Base-by-base conservation (phyloP, 2,113 vertebrate genomes). In the Oenanthe oenanthe region DNA sequence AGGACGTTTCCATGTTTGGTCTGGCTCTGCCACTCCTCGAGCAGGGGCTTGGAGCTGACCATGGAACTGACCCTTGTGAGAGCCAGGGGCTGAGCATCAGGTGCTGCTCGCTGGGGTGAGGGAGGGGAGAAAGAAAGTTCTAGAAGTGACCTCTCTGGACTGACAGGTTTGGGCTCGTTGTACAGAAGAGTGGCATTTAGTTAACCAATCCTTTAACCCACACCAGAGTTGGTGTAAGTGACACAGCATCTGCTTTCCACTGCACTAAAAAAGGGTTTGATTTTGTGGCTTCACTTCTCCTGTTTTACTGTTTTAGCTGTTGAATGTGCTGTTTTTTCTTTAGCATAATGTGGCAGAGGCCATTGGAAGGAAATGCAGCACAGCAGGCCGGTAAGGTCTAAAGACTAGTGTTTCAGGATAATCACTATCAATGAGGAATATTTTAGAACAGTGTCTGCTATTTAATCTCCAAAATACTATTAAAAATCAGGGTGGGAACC, bases 21-120 rank as follows among this genome's bases (percentile, higher is more conserved):
- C 21, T 0, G 0, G 51, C 31, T 72, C 36, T 50, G 45, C 43
- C 43, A 19, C 8, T 14, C 24, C 62, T 11, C 0, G 1, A 63
- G 74, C 66, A 42, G 42, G 81, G 48, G 22, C 40, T 28, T 12
- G 26, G 34, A 34, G 43, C 34, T 51, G 71, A 12, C 14, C 48
- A 15, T 4, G 2, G 40, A 10, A 3, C 3, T 3, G 61, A 15
- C 29, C 38, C 15, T 7, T 24, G 54, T 2, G 14, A 11, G 21
- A 17, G n/a, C 3, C 4, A 18, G 3, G 4, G 18, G 6, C 28
- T 22, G 54, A 58, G 14, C 78, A 34, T 2, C 25, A 22, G 9
- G 17, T 8, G 50, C 28, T 9, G 1, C 13, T 16, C 38, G 18
- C 43, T 56, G 6, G 34, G 6, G 13, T 6, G 34, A 43, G 63